Evolutionary conservation across 2,888 invertebrate species (phyloP), one percentile per base, ranked within the genome.

Genomic region (Athalia cordata): DNA sequence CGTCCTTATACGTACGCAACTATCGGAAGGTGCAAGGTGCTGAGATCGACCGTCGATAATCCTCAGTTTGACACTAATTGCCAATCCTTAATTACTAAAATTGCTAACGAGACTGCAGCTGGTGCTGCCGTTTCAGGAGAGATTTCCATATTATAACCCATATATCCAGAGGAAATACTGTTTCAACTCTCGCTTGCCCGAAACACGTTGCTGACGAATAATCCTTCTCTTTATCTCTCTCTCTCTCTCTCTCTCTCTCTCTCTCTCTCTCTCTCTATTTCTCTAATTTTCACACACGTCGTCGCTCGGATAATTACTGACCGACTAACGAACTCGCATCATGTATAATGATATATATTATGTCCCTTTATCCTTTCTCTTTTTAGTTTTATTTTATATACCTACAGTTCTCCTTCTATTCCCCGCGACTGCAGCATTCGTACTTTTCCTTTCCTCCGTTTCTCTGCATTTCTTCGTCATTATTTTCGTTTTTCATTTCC

Each of bases 311-410:
- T 85, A 85, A 85, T 85, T 84, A 84, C 83, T 81, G 83, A 78
- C 82, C 81, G 81, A 78, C 82, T 84, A 85, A 85, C 85, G 84
- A 85, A 84, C 83, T 83, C 84, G 80, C 81, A 83, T 85, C 84
- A 85, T 9, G 43, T 83, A 80, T 83, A 84, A 85, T 85, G 83
- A 15, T 61, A 61, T 61, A 15, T 61, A 9, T 5, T 13, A 13
- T 59, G 9, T 13, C 13, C 13, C 4, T 11, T 59, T 5, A n/a
- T 5, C 13, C 11, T 11, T 64, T 5, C n/a, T 64, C n/a, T 1
- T 45, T 43, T 13, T 43, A 13, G 5, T 29, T 59, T 62, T 47
- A 9, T 77, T 45, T 52, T 13, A 76, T 77, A n/a, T n/a, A n/a
- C n/a, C n/a, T n/a, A 77, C 79, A 80, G 78, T 62, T 65, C 70